Base-by-base conservation (phyloP, 2,797 vertebrate species). In the Chromobotia macracanthus region DNA sequence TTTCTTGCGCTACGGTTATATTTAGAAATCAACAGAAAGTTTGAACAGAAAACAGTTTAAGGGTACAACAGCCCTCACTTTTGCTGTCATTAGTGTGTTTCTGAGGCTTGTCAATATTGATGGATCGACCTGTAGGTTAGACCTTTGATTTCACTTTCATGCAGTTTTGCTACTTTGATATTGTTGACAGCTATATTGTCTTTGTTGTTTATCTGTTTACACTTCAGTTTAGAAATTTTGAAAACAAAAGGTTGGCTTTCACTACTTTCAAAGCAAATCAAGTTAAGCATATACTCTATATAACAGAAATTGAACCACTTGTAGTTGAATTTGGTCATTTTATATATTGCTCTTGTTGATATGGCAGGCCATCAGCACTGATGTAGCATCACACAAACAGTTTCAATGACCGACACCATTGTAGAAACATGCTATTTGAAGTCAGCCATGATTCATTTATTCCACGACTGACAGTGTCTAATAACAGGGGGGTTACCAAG, bases 11-110 rank as follows among this genome's bases (percentile, higher is more conserved):
- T 64, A 65, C 69, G 60, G 84, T 85, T 89, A 85, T 86, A 82
- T 88, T 85, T 87, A 86, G 83, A 87, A 83, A 82, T 84, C 83
- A 79, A 77, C 80, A 83, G 82, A 84, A 80, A 80, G 73, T 51
- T 66, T 83, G 67, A 86, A n/a, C n/a, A n/a, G n/a, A n/a, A 84
- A 80, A 80, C n/a, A n/a, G 73, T 51, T 66, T 83, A 64, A 86
- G 63, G 50, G n/a, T 53, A 19, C n/a, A 53, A 53, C n/a, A 53
- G 51, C 7, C 51, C 21, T 46, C 60, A 0, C 55, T 58, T 7
- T 2, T 44, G 21, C 55, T 23, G 55, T 9, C n/a, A 19, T 25
- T 53, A 12, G 19, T 56, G 10, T 53, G 51, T 60, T 12, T 53
- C n/a, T 18, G 15, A 35, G 68, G 48, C 3, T 18, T 53, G 64